Conservation (phyloP, 2,113 vertebrate species). For the Heterotilapia buettikoferi region DNA sequence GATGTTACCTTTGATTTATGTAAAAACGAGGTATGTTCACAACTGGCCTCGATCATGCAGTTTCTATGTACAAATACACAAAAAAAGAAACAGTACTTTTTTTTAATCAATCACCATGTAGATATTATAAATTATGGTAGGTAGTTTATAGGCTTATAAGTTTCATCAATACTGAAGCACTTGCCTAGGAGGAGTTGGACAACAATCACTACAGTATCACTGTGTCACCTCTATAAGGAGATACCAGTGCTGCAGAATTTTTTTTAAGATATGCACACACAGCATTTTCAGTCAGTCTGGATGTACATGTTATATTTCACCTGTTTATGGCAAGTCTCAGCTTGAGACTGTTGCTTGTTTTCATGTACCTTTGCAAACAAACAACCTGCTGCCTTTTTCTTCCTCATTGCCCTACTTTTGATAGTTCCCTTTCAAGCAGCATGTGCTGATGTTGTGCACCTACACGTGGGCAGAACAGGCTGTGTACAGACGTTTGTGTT, state of each 20-base stretch:
- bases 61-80: neutral
- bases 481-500: neutral
- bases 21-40: neutral
- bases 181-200: neutral
- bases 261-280: neutral
- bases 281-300: neutral
- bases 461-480: neutral
- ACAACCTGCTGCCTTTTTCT: neutral
- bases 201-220: neutral
- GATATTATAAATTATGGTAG: neutral
- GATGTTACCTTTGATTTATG: neutral
- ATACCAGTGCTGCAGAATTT: neutral
- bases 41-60: neutral
- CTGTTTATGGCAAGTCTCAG: neutral
- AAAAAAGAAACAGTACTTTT: neutral
- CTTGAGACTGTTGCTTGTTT: neutral
- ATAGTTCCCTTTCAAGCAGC: neutral
- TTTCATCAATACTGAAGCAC: neutral
- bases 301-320: neutral
- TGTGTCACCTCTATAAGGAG: neutral
- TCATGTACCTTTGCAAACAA: neutral
- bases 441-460: neutral
- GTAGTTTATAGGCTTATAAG: neutral
- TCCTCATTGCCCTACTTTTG: neutral
- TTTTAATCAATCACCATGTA: neutral